phyloP scores from a whole-genome alignment of 2,888 invertebrate species.

The Pimpla rufipes region DNA sequence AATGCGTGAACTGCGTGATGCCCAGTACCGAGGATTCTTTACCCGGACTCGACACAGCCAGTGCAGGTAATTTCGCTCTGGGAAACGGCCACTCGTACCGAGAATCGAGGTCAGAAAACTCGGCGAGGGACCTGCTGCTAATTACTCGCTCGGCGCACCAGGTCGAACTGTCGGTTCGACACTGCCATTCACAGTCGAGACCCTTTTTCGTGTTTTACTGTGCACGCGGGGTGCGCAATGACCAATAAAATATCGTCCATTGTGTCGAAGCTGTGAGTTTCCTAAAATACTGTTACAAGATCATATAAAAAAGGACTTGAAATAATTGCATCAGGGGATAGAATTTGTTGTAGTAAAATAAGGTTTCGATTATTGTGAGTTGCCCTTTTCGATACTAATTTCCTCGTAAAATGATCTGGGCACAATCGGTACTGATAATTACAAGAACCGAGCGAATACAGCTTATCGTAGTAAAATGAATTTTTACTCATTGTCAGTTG shows the following conservation, averaged over 20 bases:
- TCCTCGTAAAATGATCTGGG: too few species aligned
- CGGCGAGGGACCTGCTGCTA: constrained; percentile 56
- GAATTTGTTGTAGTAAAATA: background rate
- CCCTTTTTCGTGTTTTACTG: background rate
- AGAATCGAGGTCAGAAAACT: constrained; percentile 61
- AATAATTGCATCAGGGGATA: background rate
- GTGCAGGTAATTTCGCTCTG: constrained; percentile 40
- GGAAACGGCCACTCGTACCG: constrained; percentile 44
- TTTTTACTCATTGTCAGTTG: background rate
- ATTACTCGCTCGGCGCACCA: constrained; percentile 46
- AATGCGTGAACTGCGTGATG: constrained; percentile 6
- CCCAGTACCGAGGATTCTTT: constrained; percentile 33
- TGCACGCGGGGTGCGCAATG: background rate
- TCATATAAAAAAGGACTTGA: background rate
- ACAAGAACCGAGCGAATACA: background rate
- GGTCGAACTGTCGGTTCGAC: constrained; percentile 18
- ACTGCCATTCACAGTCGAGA: constrained; percentile 5
- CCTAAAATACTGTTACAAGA: background rate
- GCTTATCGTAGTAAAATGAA: background rate
- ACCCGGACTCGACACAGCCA: constrained; percentile 15
- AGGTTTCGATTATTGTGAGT: background rate
- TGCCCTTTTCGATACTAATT: too few species aligned
- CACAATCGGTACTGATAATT: too few species aligned
- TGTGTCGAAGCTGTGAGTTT: background rate
- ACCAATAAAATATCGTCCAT: background rate